phyloP scores from a whole-genome alignment of 2,113 vertebrate species.

The Xiphias gladius region DNA sequence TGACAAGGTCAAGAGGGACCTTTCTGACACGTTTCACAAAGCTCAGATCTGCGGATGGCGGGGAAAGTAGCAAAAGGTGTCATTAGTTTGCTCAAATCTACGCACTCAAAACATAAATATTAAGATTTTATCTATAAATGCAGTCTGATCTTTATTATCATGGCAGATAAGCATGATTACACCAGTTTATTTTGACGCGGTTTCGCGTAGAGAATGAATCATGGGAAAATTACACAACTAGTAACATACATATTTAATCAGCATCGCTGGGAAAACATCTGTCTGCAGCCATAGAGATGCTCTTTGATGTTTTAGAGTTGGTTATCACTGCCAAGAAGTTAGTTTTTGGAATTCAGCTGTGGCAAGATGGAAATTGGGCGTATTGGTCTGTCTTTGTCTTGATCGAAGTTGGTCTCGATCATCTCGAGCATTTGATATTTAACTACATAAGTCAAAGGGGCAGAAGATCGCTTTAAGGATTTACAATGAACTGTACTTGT shows the following conservation, averaged over 20 bases:
- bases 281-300: constrained; percentile 1
- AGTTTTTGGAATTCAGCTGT: neutral
- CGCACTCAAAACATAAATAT: neutral
- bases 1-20: constrained; percentile 27
- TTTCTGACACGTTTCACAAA: constrained; percentile 24
- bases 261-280: constrained; percentile 7
- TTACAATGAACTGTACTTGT: neutral
- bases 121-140: neutral
- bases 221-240: neutral
- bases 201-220: neutral
- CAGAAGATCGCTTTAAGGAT: neutral
- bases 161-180: neutral
- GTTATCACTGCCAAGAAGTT: neutral
- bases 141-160: neutral
- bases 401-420: neutral
- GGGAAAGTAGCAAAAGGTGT: neutral
- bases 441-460: neutral
- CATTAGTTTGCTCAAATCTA: neutral
- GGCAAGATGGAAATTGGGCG: neutral
- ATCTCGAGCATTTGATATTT: neutral
- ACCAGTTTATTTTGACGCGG: neutral
- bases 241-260: neutral
- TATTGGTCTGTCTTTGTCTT: neutral
- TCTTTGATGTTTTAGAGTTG: constrained; percentile 18
- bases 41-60: neutral